Evolutionary conservation across 2,113 vertebrate species (phyloP).

Genomic region (Montifringilla adamsi): DNA sequence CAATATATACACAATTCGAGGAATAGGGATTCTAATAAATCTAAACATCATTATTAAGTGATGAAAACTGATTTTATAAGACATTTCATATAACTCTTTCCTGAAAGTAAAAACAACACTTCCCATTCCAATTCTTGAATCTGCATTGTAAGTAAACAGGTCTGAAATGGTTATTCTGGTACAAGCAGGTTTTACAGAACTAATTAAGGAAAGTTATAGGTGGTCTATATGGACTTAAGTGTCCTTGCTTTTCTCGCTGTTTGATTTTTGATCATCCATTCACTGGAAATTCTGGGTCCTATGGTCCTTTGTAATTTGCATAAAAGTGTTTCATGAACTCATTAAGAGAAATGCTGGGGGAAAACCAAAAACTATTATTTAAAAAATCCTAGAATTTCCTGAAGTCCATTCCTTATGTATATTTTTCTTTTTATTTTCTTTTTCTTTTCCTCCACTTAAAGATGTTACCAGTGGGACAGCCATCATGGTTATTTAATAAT

Average conservation of each 20-base stretch:
- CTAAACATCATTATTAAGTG: slow-evolving; percentile 4
- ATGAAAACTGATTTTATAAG: neutral
- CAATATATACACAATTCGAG: neutral
- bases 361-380: neutral
- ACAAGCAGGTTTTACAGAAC: neutral
- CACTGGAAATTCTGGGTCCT: neutral
- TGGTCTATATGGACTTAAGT: neutral
- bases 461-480: neutral
- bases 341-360: rapidly evolving
- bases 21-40: slow-evolving; percentile 8
- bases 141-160: neutral
- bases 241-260: neutral
- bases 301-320: neutral
- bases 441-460: rapidly evolving
- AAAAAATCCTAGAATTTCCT: neutral
- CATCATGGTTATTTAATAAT: neutral
- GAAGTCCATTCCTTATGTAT: neutral
- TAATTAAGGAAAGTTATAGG: neutral
- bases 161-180: neutral
- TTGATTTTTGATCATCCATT: neutral
- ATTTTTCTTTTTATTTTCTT: neutral
- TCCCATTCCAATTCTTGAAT: neutral
- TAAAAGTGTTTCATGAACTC: neutral
- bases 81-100: neutral
- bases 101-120: neutral